Evolutionary conservation across 2,113 vertebrate species (phyloP), one percentile per base, ranked within the genome.

Genomic region (Prinia subflava): DNA sequence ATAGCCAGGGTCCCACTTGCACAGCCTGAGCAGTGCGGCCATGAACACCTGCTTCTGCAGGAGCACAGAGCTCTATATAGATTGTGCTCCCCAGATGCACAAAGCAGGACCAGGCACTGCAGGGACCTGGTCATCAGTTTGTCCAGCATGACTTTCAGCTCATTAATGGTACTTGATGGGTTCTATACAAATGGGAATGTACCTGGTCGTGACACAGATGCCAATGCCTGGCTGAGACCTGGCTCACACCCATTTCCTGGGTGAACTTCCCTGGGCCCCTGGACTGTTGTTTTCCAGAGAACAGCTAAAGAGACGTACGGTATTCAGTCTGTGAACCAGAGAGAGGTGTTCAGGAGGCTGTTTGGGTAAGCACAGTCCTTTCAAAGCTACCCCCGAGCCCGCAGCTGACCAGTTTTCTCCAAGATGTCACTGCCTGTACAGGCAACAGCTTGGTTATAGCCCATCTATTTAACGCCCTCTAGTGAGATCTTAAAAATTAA

Each of bases 1-100:
- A 3, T 39, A 46, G 46, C 11, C 4, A 1, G 50, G 22, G 27
- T 22, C 24, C 7, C 2, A 16, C 46, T 50, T 30, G 52, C 52
- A 2, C 27, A 33, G 31, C 49, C 49, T 31, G 62, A 79, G 79
- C 57, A 67, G 49, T 0, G n/a, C n/a, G 28, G 62, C 67, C 41
- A 3, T 4, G 17, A 47, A 6, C 6, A 37, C 9, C 8, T 27
- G 39, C 25, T 87, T n/a, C 68, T 24, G 70, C 60, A 47, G 62
- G 39, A 56, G 20, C 41, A 5, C 0, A 1, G 30, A 57, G 20
- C 39, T 81, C 50, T 37, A 0, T 0, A 0, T 7, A 10, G 28
- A 4, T 10, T 46, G 41, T 35, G 2, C 55, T 71, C 42, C 35
- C 24, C 20, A 50, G 55, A 37, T 28, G 30, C 35, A 16, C 4